Evolutionary conservation across 2,113 vertebrate genomes (phyloP).

Genomic region (Hippocampus comes): DNA sequence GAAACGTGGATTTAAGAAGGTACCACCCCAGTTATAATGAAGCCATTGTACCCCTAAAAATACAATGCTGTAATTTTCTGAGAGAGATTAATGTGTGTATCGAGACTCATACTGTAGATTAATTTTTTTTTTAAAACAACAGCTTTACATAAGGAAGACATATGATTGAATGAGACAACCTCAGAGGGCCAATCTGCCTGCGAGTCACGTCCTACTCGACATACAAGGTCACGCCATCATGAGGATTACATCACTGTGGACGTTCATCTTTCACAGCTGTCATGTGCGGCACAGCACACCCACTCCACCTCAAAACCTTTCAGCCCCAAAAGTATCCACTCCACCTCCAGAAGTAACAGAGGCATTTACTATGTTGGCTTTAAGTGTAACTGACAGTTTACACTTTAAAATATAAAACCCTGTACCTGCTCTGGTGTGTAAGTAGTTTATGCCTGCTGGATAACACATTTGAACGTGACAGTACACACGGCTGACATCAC

Average conservation of each 20-base stretch:
- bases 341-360: background rate
- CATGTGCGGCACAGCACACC: background rate
- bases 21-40: too few relatives aligned
- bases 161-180: background rate
- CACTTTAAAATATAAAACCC: background rate
- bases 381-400: too few relatives aligned
- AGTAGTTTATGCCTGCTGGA: background rate
- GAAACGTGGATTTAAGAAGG: too few relatives aligned
- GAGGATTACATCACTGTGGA: constrained; percentile 3
- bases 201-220: background rate
- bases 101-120: too few relatives aligned
- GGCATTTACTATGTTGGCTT: background rate
- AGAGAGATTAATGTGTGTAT: too few relatives aligned
- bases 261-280: constrained; percentile 1
- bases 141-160: too few relatives aligned
- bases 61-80: too few relatives aligned
- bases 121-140: too few relatives aligned
- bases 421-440: background rate
- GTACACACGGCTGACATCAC: background rate
- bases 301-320: background rate
- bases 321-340: background rate
- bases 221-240: background rate
- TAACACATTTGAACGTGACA: background rate
- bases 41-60: too few relatives aligned
- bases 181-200: background rate